phyloP scores from a whole-genome alignment of 2,797 vertebrate genomes.

The Borostomias antarcticus region DNA sequence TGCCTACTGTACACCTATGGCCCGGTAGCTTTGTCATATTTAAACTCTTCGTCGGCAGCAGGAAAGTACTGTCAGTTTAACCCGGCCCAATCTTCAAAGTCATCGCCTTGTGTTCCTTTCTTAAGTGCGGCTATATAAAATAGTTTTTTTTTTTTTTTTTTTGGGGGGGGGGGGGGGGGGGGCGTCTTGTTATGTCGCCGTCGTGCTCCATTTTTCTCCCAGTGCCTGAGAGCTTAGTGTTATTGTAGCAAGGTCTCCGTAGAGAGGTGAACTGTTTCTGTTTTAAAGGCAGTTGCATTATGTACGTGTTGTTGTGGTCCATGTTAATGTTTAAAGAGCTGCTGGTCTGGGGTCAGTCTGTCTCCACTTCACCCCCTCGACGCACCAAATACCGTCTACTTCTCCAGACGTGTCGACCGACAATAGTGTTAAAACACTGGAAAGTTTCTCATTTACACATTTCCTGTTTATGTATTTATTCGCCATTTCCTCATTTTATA shows the following conservation, averaged over 20 bases:
- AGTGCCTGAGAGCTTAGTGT: slow-evolving; percentile 19
- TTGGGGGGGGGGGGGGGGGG: no score
- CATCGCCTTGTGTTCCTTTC: slow-evolving; percentile 47
- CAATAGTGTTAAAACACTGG: slow-evolving; percentile 55
- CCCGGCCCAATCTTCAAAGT: slow-evolving; percentile 50
- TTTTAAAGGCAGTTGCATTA: slow-evolving; percentile 74
- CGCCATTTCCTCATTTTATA: background rate
- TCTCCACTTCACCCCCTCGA: slow-evolving; percentile 37
- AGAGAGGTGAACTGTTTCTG: slow-evolving; percentile 65
- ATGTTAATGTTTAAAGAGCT: slow-evolving; percentile 65
- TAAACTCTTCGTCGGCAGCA: slow-evolving; percentile 38
- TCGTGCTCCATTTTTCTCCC: slow-evolving; percentile 46
- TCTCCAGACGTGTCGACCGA: slow-evolving; percentile 31
- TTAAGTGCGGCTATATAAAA: slow-evolving; percentile 50
- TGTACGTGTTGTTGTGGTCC: slow-evolving; percentile 59
- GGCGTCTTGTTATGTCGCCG: slow-evolving; percentile 38
- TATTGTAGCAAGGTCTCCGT: slow-evolving; percentile 60
- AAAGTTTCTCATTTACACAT: slow-evolving; percentile 50
- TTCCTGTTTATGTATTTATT: slow-evolving; percentile 31
- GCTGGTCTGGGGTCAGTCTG: slow-evolving; percentile 51
- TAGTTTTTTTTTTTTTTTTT: slow-evolving; percentile 15
- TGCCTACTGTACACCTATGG: slow-evolving; percentile 19
- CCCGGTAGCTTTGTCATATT: slow-evolving; percentile 39
- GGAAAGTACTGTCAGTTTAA: slow-evolving; percentile 41
- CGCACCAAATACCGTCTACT: slow-evolving; percentile 28